Base-by-base conservation (phyloP, 2,797 vertebrate genomes). In the Psittacula derbiana region DNA sequence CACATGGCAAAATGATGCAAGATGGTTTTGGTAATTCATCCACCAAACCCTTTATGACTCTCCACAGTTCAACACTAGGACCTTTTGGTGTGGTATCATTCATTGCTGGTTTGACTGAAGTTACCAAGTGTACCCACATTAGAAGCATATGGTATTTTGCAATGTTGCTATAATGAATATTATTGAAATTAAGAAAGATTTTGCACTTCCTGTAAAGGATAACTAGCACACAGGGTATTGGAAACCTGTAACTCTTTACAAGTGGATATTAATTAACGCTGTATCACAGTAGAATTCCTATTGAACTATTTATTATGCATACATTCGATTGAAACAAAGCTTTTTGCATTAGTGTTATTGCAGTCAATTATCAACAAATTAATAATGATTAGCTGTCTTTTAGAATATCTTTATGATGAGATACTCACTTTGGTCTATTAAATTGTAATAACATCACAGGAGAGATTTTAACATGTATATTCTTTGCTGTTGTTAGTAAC, bases 131-230 rank as follows among this genome's bases (percentile, higher is more conserved):
- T 60, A 89, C 44, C 74, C 88, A 86, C 38, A 91, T 71, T 46
- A 92, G 80, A 94, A 91, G 50, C 57, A 93, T 88, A 67, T 82
- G 72, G 69, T 82, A 95, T 87, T 94, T 95, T 95, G 38, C 80
- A 91, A 96, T 95, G 79, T 92, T 93, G 31, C 95, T 95, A 61
- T 86, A 92, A 92, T 89, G 83, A 96, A 92, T 97, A 91, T 30
- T 66, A 88, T 80, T 95, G 74, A 93, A 97, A 97, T 96, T 93
- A 94, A 95, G 96, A 95, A 93, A 90, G 64, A 96, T 92, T 90
- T 96, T 81, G 67, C 79, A 87, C 65, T 96, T 93, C 41, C 33
- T 61, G 11, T 95, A 80, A 95, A 91, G 74, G 60, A 1, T 91
- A 80, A n/a, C 70, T 88, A 72, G 90, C 81, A 89, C 49, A 36